phyloP scores from a whole-genome alignment of 23 tunicate genomes.

The Clavelina lepadiformis region DNA sequence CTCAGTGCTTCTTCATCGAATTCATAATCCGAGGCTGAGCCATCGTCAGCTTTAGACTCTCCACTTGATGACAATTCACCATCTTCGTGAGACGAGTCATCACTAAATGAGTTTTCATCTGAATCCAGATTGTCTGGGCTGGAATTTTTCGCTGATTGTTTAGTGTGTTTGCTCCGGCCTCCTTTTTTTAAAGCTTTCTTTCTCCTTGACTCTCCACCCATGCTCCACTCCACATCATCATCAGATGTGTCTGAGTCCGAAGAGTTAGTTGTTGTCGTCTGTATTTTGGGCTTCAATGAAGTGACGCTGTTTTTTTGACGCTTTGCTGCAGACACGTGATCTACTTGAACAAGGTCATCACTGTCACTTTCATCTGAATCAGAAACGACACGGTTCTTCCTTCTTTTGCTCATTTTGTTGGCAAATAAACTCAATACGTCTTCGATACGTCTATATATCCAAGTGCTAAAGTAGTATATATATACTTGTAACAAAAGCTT shows the following conservation, averaged over 20 bases:
- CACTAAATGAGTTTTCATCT: slow-evolving; percentile 39
- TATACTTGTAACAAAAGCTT: too few species aligned
- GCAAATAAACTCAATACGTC: too few species aligned
- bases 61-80: slow-evolving; percentile 61
- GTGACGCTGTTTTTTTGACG: slow-evolving; percentile 12
- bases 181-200: slow-evolving; percentile 47
- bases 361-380: slow-evolving; percentile 65
- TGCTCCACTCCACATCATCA: slow-evolving; percentile 90
- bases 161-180: too few species aligned
- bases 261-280: too few species aligned
- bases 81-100: not conserved
- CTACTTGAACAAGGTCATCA: slow-evolving; percentile 17
- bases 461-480: too few species aligned
- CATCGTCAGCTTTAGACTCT: slow-evolving; percentile 44
- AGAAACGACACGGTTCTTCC: slow-evolving; percentile 67
- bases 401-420: slow-evolving; percentile 68
- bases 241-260: slow-evolving; percentile 86
- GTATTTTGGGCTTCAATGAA: too few species aligned
- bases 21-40: slow-evolving; percentile 49
- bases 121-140: slow-evolving; percentile 20
- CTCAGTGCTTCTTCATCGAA: slow-evolving; percentile 87
- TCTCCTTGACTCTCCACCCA: slow-evolving; percentile 45
- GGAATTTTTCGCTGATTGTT: slow-evolving; percentile 36
- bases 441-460: too few species aligned
- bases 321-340: slow-evolving; percentile 29